Evolutionary conservation across 2,888 invertebrate genomes (phyloP).

Genomic region (Parnassius glacialis): DNA sequence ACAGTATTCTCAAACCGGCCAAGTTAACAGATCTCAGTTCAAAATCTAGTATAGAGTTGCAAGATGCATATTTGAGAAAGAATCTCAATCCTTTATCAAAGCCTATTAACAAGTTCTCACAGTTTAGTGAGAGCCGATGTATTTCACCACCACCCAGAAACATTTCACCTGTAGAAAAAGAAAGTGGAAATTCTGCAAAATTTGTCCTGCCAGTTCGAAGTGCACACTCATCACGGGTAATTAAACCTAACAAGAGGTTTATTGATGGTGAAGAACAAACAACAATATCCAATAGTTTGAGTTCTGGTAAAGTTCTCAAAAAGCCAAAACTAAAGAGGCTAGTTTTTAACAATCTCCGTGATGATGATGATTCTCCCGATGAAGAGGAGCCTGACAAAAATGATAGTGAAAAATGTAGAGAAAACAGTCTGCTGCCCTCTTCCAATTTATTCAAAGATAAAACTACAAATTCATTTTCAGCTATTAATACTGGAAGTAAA

Average conservation of each 20-base stretch:
- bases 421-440: constrained; percentile 52
- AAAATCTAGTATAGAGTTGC: constrained; percentile 76
- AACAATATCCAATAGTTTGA: constrained; percentile 45
- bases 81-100: constrained; percentile 73
- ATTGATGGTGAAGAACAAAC: constrained; percentile 84
- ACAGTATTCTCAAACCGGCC: constrained; percentile 83
- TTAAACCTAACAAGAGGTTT: constrained; percentile 93
- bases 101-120: constrained; percentile 72
- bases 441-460: constrained; percentile 72
- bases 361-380: constrained; percentile 57
- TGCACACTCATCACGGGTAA: constrained; percentile 91
- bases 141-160: constrained; percentile 72
- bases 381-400: constrained; percentile 57
- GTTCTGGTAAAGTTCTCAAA: constrained; percentile 70
- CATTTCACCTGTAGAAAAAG: constrained; percentile 64
- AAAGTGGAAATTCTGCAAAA: constrained; percentile 66
- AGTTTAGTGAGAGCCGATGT: constrained; percentile 68
- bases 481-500: constrained; percentile 50
- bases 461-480: constrained; percentile 66
- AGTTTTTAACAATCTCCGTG: constrained; percentile 67
- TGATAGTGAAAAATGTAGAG: constrained; percentile 57
- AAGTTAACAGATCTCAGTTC: constrained; percentile 83
- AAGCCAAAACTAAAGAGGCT: constrained; percentile 74
- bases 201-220: constrained; percentile 91
- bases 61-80: constrained; percentile 71